Base-by-base conservation (phyloP, 2,797 vertebrate species). In the Cryptoprocta ferox region DNA sequence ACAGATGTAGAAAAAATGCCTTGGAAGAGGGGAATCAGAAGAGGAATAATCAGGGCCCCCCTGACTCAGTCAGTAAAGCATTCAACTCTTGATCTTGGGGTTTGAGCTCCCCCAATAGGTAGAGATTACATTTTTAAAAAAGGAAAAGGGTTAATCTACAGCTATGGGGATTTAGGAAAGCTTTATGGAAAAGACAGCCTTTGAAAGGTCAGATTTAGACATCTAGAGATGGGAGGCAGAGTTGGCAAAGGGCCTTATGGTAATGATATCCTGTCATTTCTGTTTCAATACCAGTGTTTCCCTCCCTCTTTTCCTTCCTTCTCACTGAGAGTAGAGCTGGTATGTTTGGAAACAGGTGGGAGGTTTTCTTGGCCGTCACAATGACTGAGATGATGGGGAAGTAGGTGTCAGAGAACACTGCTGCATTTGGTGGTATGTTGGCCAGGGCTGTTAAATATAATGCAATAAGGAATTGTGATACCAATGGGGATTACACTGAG, bases 401-500 rank as follows among this genome's bases (percentile, higher is more conserved):
- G 5, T 3, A 10, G 45, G 12, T 84, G 21, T 73, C 39, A n/a
- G 48, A 63, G 48, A 70, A 76, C 21, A 50, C 75, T 32, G 9
- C 53, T 56, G 28, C 63, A 26, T 68, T 84, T 56, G 45, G 59
- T 87, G 14, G 39, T 53, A 50, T 80, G 8, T 66, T 73, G 53
- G 32, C 68, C 65, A 86, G 71, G 18, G 39, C 32, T 85, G 18
- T 90, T 61, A 83, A 95, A 87, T 68, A 63, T 9, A 88, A 26
- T 45, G 26, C 83, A 87, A 21, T 70, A 83, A 92, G 93, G 63
- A 95, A 89, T 35, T 86, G 19, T 91, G 88, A 35, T 73, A 42
- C 73, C 39, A 5, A 75, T 48, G 48, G 35, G n/a, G 61, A 90
- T 14, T 28, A 79, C 42, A 50, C 1, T 84, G 68, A 83, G 79